These are phyloP conservation scores for Darevskia mixta DNA, from an alignment of 2,797 vertebrate genomes.

Conservation along the genomic window DNA sequence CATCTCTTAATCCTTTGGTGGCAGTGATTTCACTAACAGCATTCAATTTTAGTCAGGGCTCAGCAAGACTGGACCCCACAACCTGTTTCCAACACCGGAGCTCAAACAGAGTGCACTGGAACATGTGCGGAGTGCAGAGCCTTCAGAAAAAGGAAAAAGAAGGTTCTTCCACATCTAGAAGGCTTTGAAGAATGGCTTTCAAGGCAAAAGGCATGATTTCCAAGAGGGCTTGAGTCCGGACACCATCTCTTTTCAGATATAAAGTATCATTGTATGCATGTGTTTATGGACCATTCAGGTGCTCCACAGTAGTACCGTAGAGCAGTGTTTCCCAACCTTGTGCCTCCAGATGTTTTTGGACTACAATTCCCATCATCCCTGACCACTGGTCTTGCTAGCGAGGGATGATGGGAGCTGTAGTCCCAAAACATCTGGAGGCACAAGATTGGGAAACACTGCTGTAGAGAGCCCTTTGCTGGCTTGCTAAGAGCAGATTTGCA, in stretches of 20 bases:
- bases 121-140: background rate
- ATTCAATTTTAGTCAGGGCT: background rate
- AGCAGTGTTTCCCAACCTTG: too few species aligned
- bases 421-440: too few species aligned
- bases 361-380: too few species aligned
- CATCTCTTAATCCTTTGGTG: too few species aligned
- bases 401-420: too few species aligned
- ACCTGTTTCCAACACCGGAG: background rate
- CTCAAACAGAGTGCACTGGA: background rate
- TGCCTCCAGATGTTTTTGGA: too few species aligned
- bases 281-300: background rate
- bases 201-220: background rate
- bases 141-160: background rate
- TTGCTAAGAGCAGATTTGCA: background rate
- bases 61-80: background rate
- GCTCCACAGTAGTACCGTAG: background rate
- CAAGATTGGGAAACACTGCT: too few species aligned
- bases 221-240: background rate
- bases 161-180: background rate
- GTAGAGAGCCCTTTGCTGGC: background rate
- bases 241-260: background rate
- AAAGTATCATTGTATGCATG: background rate
- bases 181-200: background rate
- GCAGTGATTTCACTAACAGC: too few species aligned
- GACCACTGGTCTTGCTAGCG: too few species aligned